phyloP scores from a whole-genome alignment of 2,113 vertebrate species.

The Xiphophorus couchianus region DNA sequence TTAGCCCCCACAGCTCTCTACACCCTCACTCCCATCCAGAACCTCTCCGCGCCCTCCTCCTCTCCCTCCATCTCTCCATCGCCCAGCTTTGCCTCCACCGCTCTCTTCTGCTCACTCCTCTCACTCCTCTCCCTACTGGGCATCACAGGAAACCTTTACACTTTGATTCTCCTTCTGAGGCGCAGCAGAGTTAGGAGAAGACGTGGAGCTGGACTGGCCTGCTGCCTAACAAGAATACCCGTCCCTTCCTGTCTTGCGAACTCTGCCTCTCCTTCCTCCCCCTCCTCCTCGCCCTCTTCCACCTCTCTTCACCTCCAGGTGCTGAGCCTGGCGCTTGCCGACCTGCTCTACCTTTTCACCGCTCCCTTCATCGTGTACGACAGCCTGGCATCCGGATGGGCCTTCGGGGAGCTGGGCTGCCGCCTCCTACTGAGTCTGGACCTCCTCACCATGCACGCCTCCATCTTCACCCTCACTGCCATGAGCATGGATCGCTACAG shows the following conservation, averaged over 20 bases:
- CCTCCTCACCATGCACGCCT: constrained; percentile 87
- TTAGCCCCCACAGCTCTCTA: constrained; percentile 63
- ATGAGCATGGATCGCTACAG: constrained; percentile 86
- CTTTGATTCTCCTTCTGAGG: constrained; percentile 79
- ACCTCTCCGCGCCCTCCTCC: constrained; percentile 69
- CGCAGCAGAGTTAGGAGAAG: constrained; percentile 72
- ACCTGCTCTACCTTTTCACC: constrained; percentile 86
- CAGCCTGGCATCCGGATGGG: constrained; percentile 84
- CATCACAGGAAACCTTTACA: constrained; percentile 86
- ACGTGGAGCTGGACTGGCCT: constrained; percentile 37
- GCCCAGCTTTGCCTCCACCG: constrained; percentile 79
- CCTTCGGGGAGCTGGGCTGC: constrained; percentile 84
- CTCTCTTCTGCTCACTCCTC: constrained; percentile 82
- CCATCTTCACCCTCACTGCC: constrained; percentile 85
- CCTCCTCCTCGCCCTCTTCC: constrained; percentile 69
- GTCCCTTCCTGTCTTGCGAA: constrained; percentile 66
- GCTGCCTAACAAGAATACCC: constrained; percentile 62
- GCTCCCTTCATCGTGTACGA: constrained; percentile 86
- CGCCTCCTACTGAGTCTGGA: constrained; percentile 85
- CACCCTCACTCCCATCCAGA: constrained; percentile 59
- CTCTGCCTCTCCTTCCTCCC: constrained; percentile 67
- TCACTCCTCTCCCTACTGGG: constrained; percentile 84
- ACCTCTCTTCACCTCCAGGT: constrained; percentile 84
- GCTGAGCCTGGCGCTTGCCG: constrained; percentile 84
- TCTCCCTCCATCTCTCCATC: constrained; percentile 76